Base-by-base conservation (phyloP, 2,113 vertebrate species). In the Channa argus region DNA sequence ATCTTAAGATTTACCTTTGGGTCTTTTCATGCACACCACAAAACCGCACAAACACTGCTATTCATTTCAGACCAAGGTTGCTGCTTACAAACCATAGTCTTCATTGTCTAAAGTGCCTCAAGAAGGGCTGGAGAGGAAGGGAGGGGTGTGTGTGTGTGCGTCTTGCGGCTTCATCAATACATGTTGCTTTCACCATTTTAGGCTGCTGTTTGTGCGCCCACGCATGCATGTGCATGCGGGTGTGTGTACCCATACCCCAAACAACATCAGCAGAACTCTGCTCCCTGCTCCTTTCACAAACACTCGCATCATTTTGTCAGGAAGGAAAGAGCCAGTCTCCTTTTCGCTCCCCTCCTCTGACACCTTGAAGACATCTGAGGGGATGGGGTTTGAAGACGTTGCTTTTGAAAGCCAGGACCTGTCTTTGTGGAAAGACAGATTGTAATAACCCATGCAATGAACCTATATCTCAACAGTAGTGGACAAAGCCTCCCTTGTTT, bases 261-360 rank as follows among this genome's bases (percentile, higher is more conserved):
- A 56, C 36, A 79, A 65, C 47, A 58, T 75, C 79, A 65, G 72
- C 77, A 78, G 75, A 79, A 64, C 14, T 54, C 56, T 24, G 50
- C 64, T 66, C 51, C 79, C 79, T 76, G 71, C 81, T 83, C 72
- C 72, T 74, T 79, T 84, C 75, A 84, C 55, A 72, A 80, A 83
- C 80, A 87, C 74, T 87, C 80, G 81, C 72, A 82, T 88, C 66
- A 84, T 83, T 88, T 82, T 73, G 82, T 73, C 81, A 87, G 82
- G 79, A 78, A 62, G 73, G 65, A 80, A 65, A 71, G 62, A 54
- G 55, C 74, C 52, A 45, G 64, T 82, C 73, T 84, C 68, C 14
- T 55, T 59, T 69, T 59, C 71, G 59, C 63, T 87, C 63, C 76
- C 78, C 66, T 73, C 24, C 55, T 83, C 43, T 78, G 71, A 88